A percentile compares a stretch with the other conserved stretches of the same genome.
Conservation (phyloP, 1,140 invertebrate genomes). For the Neoseiulus cucumeris region DNA sequence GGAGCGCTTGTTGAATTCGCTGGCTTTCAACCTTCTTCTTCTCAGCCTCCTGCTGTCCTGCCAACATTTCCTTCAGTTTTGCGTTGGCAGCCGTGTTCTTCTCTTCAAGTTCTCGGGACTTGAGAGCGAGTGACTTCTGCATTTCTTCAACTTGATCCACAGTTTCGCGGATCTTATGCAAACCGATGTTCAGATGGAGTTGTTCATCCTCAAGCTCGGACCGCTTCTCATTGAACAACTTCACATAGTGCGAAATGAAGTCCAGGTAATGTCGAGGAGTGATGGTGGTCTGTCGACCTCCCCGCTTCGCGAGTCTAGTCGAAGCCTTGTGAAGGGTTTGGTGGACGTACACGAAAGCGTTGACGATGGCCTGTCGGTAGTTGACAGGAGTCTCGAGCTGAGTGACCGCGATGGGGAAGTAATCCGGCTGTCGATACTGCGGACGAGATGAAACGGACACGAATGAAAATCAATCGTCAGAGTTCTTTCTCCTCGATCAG, state of each 20-base stretch:
- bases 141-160: slow-evolving; percentile 99
- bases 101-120: slow-evolving; percentile 85
- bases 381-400: slow-evolving; percentile 48
- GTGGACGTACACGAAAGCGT: slow-evolving; percentile 95
- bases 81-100: slow-evolving; percentile 97
- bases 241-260: slow-evolving; percentile 98
- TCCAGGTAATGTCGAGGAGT: slow-evolving; percentile 97
- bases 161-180: slow-evolving; percentile 96
- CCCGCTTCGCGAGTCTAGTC: slow-evolving; percentile 60
- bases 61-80: slow-evolving; percentile 96
- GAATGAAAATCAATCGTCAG: no score
- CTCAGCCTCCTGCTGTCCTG: slow-evolving; percentile 98
- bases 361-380: slow-evolving; percentile 75
- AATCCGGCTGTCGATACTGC: slow-evolving; percentile 61
- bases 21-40: slow-evolving; percentile 96
- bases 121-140: slow-evolving; percentile 92
- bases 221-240: slow-evolving; percentile 90
- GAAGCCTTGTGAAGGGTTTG: slow-evolving; percentile 90
- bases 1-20: slow-evolving; percentile 74
- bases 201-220: slow-evolving; percentile 97
- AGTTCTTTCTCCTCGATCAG: no score
- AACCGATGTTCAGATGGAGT: slow-evolving; percentile 90
- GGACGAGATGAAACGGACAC: no score
- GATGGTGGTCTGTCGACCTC: slow-evolving; percentile 84
- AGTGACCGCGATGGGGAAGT: slow-evolving; percentile 65